Evolutionary conservation across 2,888 invertebrate genomes (phyloP).

Genomic region (Cecidostiba fungosa): DNA sequence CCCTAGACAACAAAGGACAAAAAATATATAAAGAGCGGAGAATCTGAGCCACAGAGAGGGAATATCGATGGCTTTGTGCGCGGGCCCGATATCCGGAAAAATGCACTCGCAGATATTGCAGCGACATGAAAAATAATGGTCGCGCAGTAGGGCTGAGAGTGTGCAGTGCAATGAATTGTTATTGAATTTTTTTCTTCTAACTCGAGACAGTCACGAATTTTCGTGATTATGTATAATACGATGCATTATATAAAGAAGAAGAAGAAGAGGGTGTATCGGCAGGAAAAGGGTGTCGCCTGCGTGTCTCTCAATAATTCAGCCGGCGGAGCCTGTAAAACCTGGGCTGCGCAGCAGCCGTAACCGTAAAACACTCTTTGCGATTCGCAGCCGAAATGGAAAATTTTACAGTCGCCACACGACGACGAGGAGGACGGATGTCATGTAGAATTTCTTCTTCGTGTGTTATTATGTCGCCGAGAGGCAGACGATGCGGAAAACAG

Average conservation of each 20-base stretch:
- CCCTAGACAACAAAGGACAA: slow-evolving; percentile 40
- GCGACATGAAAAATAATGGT: slow-evolving; percentile 72
- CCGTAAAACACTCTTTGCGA: slow-evolving; percentile 55
- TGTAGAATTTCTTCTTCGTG: neutral
- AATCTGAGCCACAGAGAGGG: slow-evolving; percentile 10
- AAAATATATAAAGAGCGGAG: neutral
- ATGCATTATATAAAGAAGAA: neutral
- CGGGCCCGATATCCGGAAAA: slow-evolving; percentile 71
- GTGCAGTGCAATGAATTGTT: slow-evolving; percentile 73
- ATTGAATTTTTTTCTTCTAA: slow-evolving; percentile 66
- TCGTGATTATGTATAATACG: neutral
- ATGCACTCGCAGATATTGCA: slow-evolving; percentile 78
- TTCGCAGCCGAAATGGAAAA: slow-evolving; percentile 54
- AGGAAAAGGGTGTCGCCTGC: neutral
- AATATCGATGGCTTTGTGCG: slow-evolving; percentile 63
- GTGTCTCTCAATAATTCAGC: slow-evolving; percentile 14
- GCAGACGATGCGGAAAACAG: neutral
- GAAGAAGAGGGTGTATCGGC: neutral
- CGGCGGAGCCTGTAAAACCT: neutral
- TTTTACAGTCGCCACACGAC: slow-evolving; percentile 52
- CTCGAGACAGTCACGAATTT: neutral
- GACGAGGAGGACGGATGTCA: neutral
- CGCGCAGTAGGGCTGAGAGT: slow-evolving; percentile 53
- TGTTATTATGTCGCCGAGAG: neutral
- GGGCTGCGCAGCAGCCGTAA: slow-evolving; percentile 23